phyloP scores from a whole-genome alignment of 2,797 vertebrate genomes.

The Pseudochromis fuscus region DNA sequence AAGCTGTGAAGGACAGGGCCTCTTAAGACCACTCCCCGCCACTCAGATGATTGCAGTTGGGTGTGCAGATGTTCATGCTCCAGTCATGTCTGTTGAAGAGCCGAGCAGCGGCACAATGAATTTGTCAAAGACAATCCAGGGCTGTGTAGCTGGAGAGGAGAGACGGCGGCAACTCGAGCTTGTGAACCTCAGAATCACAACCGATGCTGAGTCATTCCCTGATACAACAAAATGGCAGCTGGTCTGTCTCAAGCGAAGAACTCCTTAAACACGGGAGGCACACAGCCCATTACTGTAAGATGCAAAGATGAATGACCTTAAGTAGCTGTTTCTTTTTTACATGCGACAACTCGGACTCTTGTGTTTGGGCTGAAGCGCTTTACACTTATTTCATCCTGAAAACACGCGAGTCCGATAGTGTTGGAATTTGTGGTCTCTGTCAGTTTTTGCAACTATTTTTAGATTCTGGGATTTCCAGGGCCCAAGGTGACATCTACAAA shows the following conservation, averaged over 20 bases:
- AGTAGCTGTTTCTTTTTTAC: conserved; percentile 21
- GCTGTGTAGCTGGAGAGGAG: conserved; percentile 42
- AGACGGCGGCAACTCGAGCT: conserved; percentile 42
- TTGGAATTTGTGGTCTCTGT: not conserved
- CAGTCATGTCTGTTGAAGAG: conserved; percentile 67
- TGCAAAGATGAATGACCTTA: conserved; percentile 16
- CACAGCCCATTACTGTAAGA: conserved; percentile 47
- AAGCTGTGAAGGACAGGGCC: conserved; percentile 82
- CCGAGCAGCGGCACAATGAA: conserved; percentile 31
- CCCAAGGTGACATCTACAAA: conserved; percentile 3
- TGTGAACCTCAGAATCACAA: conserved; percentile 59
- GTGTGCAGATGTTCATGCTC: conserved; percentile 76
- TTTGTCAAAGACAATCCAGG: conserved; percentile 66
- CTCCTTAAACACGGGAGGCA: conserved; percentile 48
- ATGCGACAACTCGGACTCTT: not conserved
- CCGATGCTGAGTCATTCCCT: conserved; percentile 80
- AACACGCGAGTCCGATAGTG: conserved; percentile 5
- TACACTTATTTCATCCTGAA: not conserved
- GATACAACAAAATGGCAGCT: conserved; percentile 75
- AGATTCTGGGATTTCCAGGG: conserved; percentile 18
- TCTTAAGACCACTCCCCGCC: conserved; percentile 80
- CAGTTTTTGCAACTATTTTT: conserved; percentile 27
- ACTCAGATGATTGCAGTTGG: conserved; percentile 77
- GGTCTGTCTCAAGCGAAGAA: conserved; percentile 65
- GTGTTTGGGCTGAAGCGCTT: conserved; percentile 15